These are phyloP conservation scores for Acrobasis suavella DNA, from an alignment of 2,888 invertebrate genomes.

Conservation along the genomic window DNA sequence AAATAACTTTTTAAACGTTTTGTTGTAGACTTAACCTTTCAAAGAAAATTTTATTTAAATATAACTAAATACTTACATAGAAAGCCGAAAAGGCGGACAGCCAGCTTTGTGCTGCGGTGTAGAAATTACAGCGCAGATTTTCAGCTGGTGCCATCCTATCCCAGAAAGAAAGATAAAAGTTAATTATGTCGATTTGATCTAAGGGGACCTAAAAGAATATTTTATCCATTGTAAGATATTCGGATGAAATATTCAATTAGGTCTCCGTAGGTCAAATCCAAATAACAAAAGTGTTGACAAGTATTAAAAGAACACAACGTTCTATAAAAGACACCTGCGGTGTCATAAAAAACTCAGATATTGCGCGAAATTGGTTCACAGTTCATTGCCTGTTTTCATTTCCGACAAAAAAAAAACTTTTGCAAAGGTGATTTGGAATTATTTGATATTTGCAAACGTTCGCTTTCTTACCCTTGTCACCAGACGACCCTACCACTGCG, in stretches of 20 bases:
- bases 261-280: slow-evolving; percentile 33
- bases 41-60: too few species aligned
- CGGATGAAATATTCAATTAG: background rate
- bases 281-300: slow-evolving; percentile 51
- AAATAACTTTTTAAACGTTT: too few species aligned
- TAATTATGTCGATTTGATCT: too few species aligned
- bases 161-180: too few species aligned
- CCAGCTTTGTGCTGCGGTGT: too few species aligned
- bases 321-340: slow-evolving; percentile 71
- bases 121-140: too few species aligned
- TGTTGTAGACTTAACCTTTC: too few species aligned
- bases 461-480: slow-evolving; percentile 53
- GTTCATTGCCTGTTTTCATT: slow-evolving; percentile 55
- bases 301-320: slow-evolving; percentile 55
- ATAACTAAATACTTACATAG: too few species aligned
- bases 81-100: too few species aligned
- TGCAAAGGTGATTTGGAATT: slow-evolving; percentile 44
- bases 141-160: too few species aligned
- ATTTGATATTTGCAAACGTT: slow-evolving; percentile 51
- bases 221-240: too few species aligned
- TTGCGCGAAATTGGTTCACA: slow-evolving; percentile 55
- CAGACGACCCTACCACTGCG: slow-evolving; percentile 44
- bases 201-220: too few species aligned
- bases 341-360: slow-evolving; percentile 61
- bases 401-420: slow-evolving; percentile 40